These are phyloP conservation scores for Cardiocondyla obscurior DNA, from an alignment of 1,140 invertebrate genomes.

Conservation along the genomic window DNA sequence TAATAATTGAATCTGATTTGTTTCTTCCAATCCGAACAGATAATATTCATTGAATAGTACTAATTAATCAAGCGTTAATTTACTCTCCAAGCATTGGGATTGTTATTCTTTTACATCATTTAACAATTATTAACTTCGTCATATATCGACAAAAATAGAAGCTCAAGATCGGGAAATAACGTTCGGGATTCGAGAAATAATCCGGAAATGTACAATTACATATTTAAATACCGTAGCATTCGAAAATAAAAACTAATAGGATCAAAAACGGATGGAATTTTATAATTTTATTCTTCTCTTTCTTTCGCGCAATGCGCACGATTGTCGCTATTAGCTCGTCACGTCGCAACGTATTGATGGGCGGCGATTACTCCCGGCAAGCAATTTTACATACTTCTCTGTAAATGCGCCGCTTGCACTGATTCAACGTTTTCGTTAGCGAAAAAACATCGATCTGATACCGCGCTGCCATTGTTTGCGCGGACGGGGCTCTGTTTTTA, in stretches of 20 bases:
- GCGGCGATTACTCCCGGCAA: background rate
- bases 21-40: background rate
- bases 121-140: background rate
- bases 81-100: background rate
- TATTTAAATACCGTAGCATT: background rate
- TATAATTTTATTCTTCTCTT: conserved; percentile 12
- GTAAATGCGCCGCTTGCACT: background rate
- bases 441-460: conserved; percentile 12
- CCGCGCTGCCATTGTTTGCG: conserved; percentile 16
- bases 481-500: conserved; percentile 25
- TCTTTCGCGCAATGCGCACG: background rate
- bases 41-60: background rate
- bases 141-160: background rate
- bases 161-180: background rate
- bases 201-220: conserved; percentile 12
- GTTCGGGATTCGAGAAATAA: background rate
- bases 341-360: background rate
- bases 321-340: background rate
- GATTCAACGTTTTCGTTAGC: conserved; percentile 38
- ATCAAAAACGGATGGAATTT: background rate
- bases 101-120: background rate
- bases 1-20: background rate
- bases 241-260: background rate
- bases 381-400: conserved; percentile 2
- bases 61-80: conserved; percentile 4